Conservation (phyloP, 2,797 vertebrate species). For the Uromys caudimaculatus region DNA sequence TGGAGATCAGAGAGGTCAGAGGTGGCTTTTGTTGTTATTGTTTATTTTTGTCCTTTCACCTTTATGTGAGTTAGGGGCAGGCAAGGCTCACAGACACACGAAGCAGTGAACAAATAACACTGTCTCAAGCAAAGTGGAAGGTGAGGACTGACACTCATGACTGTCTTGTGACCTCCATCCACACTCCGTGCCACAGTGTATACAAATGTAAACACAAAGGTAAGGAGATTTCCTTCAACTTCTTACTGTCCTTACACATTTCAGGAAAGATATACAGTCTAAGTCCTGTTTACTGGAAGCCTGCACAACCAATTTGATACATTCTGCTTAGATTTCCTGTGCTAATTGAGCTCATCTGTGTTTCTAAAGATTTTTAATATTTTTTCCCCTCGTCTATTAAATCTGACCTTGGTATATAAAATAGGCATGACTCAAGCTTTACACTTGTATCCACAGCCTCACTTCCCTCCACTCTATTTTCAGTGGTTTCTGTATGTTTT, state of each 20-base stretch:
- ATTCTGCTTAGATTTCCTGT: not conserved
- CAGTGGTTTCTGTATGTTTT: not conserved
- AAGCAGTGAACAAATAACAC: not conserved
- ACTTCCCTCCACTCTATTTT: not conserved
- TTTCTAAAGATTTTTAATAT: not conserved
- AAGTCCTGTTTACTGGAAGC: not conserved
- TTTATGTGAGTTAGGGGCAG: not conserved
- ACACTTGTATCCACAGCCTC: not conserved
- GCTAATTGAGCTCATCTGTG: not conserved
- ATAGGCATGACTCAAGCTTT: not conserved
- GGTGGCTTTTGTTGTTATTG: not conserved
- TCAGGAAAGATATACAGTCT: not conserved
- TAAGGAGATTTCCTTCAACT: not conserved
- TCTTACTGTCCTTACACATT: constrained; percentile 24
- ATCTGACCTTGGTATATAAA: not conserved
- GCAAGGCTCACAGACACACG: not conserved
- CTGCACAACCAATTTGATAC: not conserved
- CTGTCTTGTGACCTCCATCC: not conserved
- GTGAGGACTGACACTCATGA: not conserved
- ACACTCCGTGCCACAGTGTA: not conserved
- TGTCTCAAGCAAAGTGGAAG: not conserved
- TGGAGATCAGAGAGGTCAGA: not conserved
- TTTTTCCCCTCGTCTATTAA: not conserved
- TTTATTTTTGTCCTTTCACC: not conserved
- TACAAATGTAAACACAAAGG: not conserved